Evolutionary conservation across 2,113 vertebrate genomes (phyloP), one percentile per base, ranked within the genome.

Genomic region (Vulpes vulpes): DNA sequence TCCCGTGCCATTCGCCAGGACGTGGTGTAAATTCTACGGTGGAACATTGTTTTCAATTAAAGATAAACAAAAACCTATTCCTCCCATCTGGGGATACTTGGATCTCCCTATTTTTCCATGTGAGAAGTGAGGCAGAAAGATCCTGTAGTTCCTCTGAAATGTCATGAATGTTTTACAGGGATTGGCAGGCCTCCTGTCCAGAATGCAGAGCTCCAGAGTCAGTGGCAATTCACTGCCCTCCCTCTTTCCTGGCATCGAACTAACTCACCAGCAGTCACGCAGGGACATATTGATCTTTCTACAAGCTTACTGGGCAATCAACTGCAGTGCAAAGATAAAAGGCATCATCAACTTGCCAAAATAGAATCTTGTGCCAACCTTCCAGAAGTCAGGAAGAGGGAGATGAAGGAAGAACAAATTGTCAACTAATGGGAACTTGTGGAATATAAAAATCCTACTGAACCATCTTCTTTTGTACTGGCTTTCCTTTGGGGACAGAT

Each of bases 61-160:
- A 89, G 59, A 98, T 91, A 94, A 94, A 86, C 76, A 96, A 43
- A 93, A 98, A 69, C 22, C 57, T 80, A 25, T 73, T 81, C 78
- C 27, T 97, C 95, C 87, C 96, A 89, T 60, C 87, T 82, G 91
- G n/a, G 57, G 78, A 67, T 89, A 49, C 95, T 97, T 94, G 90
- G 97, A 67, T 82, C 43, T 84, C 59, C 62, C 79, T 89, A 51
- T 85, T 97, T 98, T 93, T 95, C 92, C 67, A 89, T 81, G 74
- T 78, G 71, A 96, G 93, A 96, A 96, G 96, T 86, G 95, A 96
- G 71, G 92, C 92, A 97, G 74, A 97, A 97, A 97, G 69, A 94
- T 92, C 55, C 74, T 23, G 27, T 30, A 88, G 87, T 94, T 97
- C 84, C 95, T 95, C 96, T 96, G 92, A 97, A 97, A 96, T 79